Evolutionary conservation across 2,888 invertebrate species (phyloP).

Genomic region (Philereme transversata): DNA sequence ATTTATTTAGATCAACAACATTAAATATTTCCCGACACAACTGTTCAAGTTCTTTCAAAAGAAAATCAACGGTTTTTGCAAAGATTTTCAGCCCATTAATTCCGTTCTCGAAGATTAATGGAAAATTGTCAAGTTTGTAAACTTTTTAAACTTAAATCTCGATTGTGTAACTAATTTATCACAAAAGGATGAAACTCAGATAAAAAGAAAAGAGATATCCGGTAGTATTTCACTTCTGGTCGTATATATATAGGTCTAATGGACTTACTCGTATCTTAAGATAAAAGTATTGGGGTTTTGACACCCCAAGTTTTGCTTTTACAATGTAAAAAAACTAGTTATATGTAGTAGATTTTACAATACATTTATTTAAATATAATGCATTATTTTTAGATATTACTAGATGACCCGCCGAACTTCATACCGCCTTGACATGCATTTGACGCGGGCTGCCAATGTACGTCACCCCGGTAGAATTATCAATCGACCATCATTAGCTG

Average conservation of each 20-base stretch:
- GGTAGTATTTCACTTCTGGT: neutral
- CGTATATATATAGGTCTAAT: neutral
- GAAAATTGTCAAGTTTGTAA: slow-evolving; percentile 24
- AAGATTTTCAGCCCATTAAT: slow-evolving; percentile 25
- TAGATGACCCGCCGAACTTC: no score
- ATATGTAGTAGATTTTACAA: no score
- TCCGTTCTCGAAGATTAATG: slow-evolving; percentile 23
- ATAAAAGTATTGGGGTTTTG: no score
- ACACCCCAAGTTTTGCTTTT: no score
- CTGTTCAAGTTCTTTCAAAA: slow-evolving; percentile 21
- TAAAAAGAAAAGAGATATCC: neutral
- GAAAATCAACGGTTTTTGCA: slow-evolving; percentile 15
- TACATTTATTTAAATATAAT: no score
- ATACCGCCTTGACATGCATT: no score
- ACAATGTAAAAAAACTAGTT: no score
- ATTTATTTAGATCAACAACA: no score
- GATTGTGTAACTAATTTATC: slow-evolving; percentile 29
- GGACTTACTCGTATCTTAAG: neutral
- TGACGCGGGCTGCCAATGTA: no score
- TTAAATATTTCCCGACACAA: neutral
- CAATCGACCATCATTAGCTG: no score
- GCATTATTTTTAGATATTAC: no score
- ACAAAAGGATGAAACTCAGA: slow-evolving; percentile 6
- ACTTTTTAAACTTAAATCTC: slow-evolving; percentile 30
- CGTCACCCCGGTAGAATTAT: no score